Evolutionary conservation across 1,140 invertebrate species (phyloP).

Genomic region (Agraylea sexmaculata): DNA sequence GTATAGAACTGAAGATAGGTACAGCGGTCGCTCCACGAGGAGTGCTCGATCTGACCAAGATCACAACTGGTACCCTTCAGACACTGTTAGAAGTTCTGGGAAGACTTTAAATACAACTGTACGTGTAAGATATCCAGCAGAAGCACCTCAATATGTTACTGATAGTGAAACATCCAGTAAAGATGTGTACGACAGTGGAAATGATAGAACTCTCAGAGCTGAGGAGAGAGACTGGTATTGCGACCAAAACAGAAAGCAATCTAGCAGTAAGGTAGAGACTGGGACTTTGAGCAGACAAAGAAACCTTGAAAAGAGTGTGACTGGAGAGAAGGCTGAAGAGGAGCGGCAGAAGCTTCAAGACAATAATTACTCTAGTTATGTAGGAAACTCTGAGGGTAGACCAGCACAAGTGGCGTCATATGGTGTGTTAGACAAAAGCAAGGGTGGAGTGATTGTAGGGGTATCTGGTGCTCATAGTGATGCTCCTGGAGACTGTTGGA

Average conservation of each 20-base stretch:
- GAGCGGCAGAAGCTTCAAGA: conserved; percentile 19
- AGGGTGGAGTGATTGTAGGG: conserved; percentile 18
- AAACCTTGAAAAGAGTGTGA: conserved; percentile 16
- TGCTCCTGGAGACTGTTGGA: conserved; percentile 23
- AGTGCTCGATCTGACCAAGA: conserved; percentile 19
- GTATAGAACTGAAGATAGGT: conserved; percentile 19
- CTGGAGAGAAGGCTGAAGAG: conserved; percentile 11
- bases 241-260: conserved; percentile 34
- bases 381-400: conserved; percentile 16
- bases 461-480: conserved; percentile 18
- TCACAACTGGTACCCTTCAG: conserved; percentile 19
- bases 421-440: conserved; percentile 20
- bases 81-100: conserved; percentile 15
- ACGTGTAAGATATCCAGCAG: conserved; percentile 9
- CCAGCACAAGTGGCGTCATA: conserved; percentile 16
- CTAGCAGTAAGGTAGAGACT: conserved; percentile 15
- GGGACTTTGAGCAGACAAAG: conserved; percentile 8
- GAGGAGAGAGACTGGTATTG: conserved; percentile 41
- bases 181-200: conserved; percentile 32
- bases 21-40: conserved; percentile 17
- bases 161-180: conserved; percentile 19
- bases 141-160: conserved; percentile 17
- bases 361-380: conserved; percentile 18
- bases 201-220: conserved; percentile 37
- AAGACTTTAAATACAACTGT: conserved; percentile 11